These are phyloP conservation scores for Himalopsyche phryganea DNA, from an alignment of 1,140 invertebrate genomes.

Conservation along the genomic window DNA sequence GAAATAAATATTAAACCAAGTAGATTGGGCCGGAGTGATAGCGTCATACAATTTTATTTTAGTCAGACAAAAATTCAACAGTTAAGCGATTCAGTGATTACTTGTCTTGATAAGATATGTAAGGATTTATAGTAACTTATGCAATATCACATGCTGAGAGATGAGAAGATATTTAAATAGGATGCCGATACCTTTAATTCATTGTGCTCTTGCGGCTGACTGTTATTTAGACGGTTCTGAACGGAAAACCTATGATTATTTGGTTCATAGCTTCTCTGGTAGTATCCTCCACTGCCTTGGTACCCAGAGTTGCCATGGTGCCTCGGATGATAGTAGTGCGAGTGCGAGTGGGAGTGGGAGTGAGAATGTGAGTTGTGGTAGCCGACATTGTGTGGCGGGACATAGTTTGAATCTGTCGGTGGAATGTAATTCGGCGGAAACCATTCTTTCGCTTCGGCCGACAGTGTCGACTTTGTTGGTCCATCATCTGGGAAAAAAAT, in stretches of 20 bases:
- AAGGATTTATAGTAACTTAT: too few species aligned
- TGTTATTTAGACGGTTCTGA: conserved; percentile 46
- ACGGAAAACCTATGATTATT: conserved; percentile 43
- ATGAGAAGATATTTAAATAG: too few species aligned
- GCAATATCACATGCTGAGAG: too few species aligned
- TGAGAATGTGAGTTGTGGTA: conserved; percentile 18
- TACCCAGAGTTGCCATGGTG: conserved; percentile 3
- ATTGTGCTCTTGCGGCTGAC: conserved; percentile 46
- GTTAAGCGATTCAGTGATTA: too few species aligned
- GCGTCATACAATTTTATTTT: too few species aligned
- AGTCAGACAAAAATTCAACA: too few species aligned
- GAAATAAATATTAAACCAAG: too few species aligned
- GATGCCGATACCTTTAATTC: conserved; percentile 45
- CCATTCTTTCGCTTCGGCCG: conserved; percentile 53
- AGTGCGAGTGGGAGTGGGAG: conserved; percentile 12
- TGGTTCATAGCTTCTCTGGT: conserved; percentile 18
- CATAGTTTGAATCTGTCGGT: conserved; percentile 37
- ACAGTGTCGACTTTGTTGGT: conserved; percentile 42
- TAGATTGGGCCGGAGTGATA: too few species aligned
- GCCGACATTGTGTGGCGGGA: conserved; percentile 31
- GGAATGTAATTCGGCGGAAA: conserved; percentile 50
- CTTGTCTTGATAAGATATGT: too few species aligned
- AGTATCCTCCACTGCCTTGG: conserved; percentile 4
- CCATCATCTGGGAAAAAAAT: conserved; percentile 22
- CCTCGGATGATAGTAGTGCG: conserved; percentile 2